A percentile compares a stretch with the other conserved stretches of the same genome.
Conservation (phyloP, 2,888 invertebrate species). For the Crematogaster levior region DNA sequence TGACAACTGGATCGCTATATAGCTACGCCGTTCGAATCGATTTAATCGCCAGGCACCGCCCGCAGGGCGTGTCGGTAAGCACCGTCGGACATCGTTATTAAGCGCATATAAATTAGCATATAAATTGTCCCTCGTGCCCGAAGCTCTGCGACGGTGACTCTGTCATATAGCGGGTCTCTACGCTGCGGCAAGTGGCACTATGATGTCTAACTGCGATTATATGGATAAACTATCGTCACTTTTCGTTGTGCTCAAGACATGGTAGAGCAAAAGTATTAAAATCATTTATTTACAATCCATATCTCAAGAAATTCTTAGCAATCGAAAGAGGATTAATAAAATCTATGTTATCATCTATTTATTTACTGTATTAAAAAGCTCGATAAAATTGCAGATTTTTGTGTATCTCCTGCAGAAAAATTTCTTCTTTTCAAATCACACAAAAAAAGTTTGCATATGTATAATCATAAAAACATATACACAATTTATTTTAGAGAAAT, state of each 20-base stretch:
- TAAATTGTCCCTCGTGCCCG: conserved; percentile 82
- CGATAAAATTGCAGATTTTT: not conserved
- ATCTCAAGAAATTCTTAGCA: not conserved
- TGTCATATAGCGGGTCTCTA: conserved; percentile 33
- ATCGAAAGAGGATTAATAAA: not conserved
- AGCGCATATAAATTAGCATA: conserved; percentile 86
- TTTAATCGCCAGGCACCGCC: conserved; percentile 80
- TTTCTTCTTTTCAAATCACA: not conserved
- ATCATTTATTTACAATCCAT: not conserved
- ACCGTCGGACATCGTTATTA: conserved; percentile 85
- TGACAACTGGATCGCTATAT: conserved; percentile 53
- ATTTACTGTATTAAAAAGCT: not conserved
- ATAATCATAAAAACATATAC: not conserved
- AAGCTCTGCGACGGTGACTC: conserved; percentile 55
- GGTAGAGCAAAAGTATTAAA: conserved; percentile 1
- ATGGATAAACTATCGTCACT: conserved; percentile 27
- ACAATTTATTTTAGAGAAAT: not conserved
- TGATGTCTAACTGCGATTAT: conserved; percentile 37
- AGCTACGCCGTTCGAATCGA: conserved; percentile 77
- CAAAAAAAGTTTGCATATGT: not conserved
- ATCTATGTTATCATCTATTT: not conserved
- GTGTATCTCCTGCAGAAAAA: not conserved
- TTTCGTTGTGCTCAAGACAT: not conserved
- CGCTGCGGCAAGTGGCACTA: conserved; percentile 5
- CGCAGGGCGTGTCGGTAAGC: conserved; percentile 84